Evolutionary conservation across 2,797 vertebrate species (phyloP), one percentile per base, ranked within the genome.

Genomic region (Emydoidea blandingii): DNA sequence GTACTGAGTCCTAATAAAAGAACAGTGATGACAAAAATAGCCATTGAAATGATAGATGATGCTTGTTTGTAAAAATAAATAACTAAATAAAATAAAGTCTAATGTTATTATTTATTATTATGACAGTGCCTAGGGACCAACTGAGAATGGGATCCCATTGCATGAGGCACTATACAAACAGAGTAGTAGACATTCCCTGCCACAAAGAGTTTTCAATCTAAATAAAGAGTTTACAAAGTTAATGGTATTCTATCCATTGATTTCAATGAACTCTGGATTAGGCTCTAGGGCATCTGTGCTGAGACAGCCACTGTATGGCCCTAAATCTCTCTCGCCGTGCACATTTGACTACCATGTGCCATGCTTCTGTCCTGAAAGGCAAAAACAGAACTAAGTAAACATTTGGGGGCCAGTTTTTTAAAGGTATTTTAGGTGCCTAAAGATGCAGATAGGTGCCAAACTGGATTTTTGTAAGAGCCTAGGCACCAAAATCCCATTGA

Each of bases 211-310:
- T 95, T 85, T 78, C 21, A 37, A 82, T 89, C 93, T 95, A 97
- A 97, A 96, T 59, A 92, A 90, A 93, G 96, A 90, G 78, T 89
- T 94, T 87, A 96, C 80, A 96, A 93, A 88, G 95, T 96, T 97
- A 96, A 96, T 92, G 57, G 92, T n/a, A 94, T 81, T 87, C 72
- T 88, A 93, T 84, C 49, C 78, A 91, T 91, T 0, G 0, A 93
- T 82, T 90, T 90, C 72, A 88, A 50, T 31, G 85, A 92, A 87
- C 57, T 92, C 92, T 93, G 62, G 92, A 86, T 57, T 81, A 54
- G 62, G 78, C 76, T 93, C 41, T 47, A 94, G 89, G 95, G 82
- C 88, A 94, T 59, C 80, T 84, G 53, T 54, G 80, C 68, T 47
- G 78, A 94, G 82, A 82, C 11, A 88, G 79, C 44, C 86, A 23